Conservation (phyloP, 2,888 invertebrate genomes). For the Criorhina ranunculi region DNA sequence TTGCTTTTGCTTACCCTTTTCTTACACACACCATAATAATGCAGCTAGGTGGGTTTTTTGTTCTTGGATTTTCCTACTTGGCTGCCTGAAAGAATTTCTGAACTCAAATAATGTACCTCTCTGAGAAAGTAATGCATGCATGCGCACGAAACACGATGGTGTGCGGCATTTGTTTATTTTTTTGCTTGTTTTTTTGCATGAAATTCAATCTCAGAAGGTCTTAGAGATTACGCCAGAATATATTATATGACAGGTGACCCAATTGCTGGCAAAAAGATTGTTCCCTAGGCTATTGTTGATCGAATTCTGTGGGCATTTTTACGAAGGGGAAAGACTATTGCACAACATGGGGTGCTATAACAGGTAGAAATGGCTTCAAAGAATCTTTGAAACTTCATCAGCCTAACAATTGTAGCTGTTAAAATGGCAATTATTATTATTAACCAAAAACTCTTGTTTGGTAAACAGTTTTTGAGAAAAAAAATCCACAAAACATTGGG, state of each 20-base stretch:
- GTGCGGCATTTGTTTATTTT: conserved; percentile 29
- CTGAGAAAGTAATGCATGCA: conserved; percentile 76
- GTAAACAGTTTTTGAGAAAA: too few relatives aligned
- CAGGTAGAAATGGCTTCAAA: conserved; percentile 53
- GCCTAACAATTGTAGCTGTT: conserved; percentile 40
- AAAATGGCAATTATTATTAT: conserved; percentile 50
- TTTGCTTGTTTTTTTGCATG: conserved; percentile 26
- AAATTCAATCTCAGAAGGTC: conserved; percentile 75
- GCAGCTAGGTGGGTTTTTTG: conserved; percentile 56
- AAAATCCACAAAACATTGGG: conserved; percentile 35
- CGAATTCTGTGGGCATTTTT: conserved; percentile 15
- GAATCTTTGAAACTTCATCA: conserved; percentile 32
- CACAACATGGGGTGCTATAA: conserved; percentile 56
- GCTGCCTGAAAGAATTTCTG: conserved; percentile 63
- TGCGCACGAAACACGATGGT: conserved; percentile 36
- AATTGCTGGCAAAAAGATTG: conserved; percentile 59
- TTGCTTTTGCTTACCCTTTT: conserved; percentile 69
- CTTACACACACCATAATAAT: conserved; percentile 36
- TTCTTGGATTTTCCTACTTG: conserved; percentile 19
- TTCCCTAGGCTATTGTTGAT: conserved; percentile 67
- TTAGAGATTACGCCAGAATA: conserved; percentile 71
- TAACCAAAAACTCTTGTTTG: conserved; percentile 5
- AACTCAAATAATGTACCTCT: conserved; percentile 69
- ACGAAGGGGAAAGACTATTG: conserved; percentile 39
- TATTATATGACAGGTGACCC: conserved; percentile 76